These are phyloP conservation scores for Phaenicophaeus curvirostris DNA, from an alignment of 2,797 vertebrate species.

Conservation along the genomic window DNA sequence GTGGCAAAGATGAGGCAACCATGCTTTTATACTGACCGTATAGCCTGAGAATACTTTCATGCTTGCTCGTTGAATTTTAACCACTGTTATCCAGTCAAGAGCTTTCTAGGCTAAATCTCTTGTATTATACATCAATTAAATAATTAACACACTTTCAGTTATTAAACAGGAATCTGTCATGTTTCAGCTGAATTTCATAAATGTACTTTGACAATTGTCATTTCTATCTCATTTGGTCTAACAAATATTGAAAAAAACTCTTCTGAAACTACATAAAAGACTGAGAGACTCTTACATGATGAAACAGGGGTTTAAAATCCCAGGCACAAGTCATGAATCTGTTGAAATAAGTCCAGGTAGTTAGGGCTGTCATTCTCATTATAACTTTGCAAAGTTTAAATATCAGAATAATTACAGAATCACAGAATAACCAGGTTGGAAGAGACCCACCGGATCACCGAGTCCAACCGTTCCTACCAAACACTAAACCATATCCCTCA, in stretches of 20 bases:
- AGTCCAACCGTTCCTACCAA: too few species aligned
- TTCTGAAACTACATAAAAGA: not conserved
- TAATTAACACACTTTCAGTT: not conserved
- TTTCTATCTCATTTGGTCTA: too few species aligned
- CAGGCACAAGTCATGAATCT: not conserved
- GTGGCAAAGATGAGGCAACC: not conserved
- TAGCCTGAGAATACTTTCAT: not conserved
- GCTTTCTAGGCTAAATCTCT: not conserved
- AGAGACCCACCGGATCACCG: too few species aligned
- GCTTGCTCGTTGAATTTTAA: not conserved
- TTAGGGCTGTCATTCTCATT: not conserved
- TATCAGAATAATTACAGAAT: not conserved
- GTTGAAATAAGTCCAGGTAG: not conserved
- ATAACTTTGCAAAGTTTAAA: constrained; percentile 7
- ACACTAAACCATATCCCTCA: too few species aligned
- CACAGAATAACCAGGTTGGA: too few species aligned
- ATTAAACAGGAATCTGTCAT: not conserved
- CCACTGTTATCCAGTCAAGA: not conserved
- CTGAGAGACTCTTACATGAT: not conserved
- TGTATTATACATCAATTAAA: not conserved
- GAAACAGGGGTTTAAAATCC: not conserved
- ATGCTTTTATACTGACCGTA: not conserved
- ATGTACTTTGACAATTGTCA: not conserved
- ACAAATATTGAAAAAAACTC: not conserved
- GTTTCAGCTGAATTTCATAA: not conserved